These are phyloP conservation scores for Pseudomugil gertrudae DNA, from an alignment of 2,797 vertebrate species.

Conservation along the genomic window DNA sequence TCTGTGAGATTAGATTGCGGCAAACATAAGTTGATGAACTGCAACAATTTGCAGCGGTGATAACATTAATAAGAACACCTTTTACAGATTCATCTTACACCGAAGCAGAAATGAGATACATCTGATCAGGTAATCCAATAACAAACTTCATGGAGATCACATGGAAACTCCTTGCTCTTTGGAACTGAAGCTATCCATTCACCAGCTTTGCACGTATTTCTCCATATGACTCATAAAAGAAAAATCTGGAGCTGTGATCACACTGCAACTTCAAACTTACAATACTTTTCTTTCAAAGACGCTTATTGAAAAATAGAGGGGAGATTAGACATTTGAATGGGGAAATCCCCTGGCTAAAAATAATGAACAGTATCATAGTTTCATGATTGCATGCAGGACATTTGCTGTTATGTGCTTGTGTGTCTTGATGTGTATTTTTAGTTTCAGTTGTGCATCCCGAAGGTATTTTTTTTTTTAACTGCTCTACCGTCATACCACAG, in stretches of 20 bases:
- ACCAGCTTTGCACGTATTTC: neutral
- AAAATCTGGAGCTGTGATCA: constrained; percentile 3
- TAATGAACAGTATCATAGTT: constrained; percentile 13
- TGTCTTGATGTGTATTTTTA: constrained; percentile 5
- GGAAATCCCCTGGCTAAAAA: constrained; percentile 31
- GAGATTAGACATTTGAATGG: constrained; percentile 5
- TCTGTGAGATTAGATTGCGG: neutral
- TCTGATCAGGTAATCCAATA: neutral
- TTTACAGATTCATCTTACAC: neutral
- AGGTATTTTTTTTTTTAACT: constrained; percentile 31
- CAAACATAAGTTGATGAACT: neutral
- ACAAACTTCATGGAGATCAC: neutral
- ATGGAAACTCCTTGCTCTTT: neutral
- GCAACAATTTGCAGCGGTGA: neutral
- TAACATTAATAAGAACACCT: neutral
- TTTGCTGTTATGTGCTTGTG: constrained; percentile 13
- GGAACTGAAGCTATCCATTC: neutral
- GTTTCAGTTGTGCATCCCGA: constrained; percentile 22
- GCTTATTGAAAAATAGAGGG: constrained; percentile 11
- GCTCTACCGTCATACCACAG: constrained; percentile 20
- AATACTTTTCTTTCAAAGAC: constrained; percentile 27
- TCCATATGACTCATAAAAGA: neutral
- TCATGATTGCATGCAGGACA: constrained; percentile 24
- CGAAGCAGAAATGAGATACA: neutral
- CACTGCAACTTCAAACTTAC: constrained; percentile 4